phyloP scores from a whole-genome alignment of 2,113 vertebrate species.

The Myocastor coypus region DNA sequence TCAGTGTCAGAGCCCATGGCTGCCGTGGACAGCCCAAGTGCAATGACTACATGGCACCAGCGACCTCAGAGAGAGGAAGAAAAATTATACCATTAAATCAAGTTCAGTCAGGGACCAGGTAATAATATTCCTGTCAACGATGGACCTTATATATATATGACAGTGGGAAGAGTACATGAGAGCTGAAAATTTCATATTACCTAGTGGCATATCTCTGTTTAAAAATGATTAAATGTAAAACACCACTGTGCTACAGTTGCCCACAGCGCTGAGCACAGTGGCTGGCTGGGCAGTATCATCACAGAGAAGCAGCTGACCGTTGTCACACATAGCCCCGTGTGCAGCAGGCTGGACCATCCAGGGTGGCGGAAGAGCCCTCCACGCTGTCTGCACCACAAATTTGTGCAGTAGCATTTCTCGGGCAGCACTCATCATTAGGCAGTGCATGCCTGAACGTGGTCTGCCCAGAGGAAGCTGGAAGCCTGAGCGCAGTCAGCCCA shows the following conservation, averaged over 20 bases:
- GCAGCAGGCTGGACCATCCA: not conserved
- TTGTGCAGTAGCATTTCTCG: not conserved
- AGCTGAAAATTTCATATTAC: not conserved
- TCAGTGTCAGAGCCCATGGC: not conserved
- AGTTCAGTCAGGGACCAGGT: not conserved
- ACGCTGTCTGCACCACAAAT: not conserved
- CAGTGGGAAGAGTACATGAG: not conserved
- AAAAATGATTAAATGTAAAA: not conserved
- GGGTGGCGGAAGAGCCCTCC: too few species aligned
- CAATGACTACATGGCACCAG: not conserved
- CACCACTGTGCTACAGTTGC: not conserved
- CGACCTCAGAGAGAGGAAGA: not conserved
- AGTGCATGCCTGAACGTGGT: not conserved
- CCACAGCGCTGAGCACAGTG: not conserved
- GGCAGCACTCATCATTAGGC: not conserved
- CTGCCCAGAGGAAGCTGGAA: not conserved
- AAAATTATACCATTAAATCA: not conserved
- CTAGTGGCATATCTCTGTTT: not conserved
- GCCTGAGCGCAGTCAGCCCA: not conserved
- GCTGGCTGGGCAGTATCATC: not conserved
- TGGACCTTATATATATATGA: not conserved
- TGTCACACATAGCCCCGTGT: fast-evolving
- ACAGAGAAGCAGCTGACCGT: not conserved
- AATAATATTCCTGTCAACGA: not conserved
- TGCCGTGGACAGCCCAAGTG: not conserved